phyloP scores from a whole-genome alignment of 2,113 vertebrate genomes.

The Eolophus roseicapilla region DNA sequence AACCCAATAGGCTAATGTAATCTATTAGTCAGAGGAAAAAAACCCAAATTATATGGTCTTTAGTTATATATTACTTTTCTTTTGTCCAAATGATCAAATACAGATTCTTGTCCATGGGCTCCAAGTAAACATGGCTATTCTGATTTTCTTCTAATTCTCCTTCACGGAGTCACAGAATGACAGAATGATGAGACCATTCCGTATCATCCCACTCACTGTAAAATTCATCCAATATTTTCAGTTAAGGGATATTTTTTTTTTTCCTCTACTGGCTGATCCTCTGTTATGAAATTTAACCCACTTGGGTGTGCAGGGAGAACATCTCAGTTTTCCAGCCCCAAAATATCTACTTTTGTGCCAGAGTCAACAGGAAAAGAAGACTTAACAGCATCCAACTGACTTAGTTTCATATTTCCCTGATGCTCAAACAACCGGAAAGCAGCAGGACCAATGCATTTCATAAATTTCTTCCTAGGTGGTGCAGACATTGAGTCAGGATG shows the following conservation, averaged over 20 bases:
- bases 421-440: constrained; percentile 44
- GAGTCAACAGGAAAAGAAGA: constrained; percentile 57
- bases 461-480: constrained; percentile 66
- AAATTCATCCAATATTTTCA: constrained; percentile 18
- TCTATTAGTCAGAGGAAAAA: neutral
- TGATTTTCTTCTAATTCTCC: neutral
- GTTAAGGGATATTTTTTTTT: neutral
- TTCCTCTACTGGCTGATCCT: neutral
- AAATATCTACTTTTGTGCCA: constrained; percentile 35
- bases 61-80: neutral
- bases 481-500: neutral
- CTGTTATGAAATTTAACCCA: constrained; percentile 36
- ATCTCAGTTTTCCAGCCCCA: constrained; percentile 16
- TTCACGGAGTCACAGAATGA: neutral
- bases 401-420: constrained; percentile 57
- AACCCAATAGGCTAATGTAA: neutral
- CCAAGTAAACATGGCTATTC: neutral
- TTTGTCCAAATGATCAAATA: neutral
- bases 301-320: neutral
- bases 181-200: neutral
- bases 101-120: neutral
- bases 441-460: constrained; percentile 48
- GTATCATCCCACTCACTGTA: neutral
- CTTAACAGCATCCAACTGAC: constrained; percentile 4
- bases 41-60: neutral